Percentiles rank a stretch among this genome's conserved stretches.
Conservation (phyloP, 2,113 vertebrate genomes). For the Diadophis punctatus region DNA sequence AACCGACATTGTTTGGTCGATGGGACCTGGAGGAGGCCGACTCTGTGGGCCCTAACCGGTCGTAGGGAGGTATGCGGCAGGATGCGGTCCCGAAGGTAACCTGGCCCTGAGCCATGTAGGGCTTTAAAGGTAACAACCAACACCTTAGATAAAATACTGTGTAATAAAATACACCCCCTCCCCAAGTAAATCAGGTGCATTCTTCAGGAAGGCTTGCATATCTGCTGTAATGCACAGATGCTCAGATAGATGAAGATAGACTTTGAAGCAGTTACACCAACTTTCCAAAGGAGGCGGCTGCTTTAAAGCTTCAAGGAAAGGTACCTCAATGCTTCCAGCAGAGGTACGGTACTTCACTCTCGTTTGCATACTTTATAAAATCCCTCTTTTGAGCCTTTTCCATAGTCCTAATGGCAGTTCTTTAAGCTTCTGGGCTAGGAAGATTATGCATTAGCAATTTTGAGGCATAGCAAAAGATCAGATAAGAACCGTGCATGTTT, state of each 20-base stretch:
- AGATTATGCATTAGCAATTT: neutral
- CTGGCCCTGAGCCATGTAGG: too few species aligned
- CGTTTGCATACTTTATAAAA: neutral
- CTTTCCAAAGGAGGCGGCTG: neutral
- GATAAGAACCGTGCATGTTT: neutral
- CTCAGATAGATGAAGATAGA: neutral
- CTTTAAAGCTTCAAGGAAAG: neutral
- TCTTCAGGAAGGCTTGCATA: neutral
- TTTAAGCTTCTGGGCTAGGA: neutral
- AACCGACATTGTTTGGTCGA: too few species aligned
- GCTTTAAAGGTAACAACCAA: too few species aligned
- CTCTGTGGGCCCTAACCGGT: too few species aligned
- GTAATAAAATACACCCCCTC: neutral
- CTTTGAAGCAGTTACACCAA: neutral
- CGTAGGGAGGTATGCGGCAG: too few species aligned
- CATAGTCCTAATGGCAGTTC: neutral
- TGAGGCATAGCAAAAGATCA: neutral
- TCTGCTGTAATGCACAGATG: neutral
- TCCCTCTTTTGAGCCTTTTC: neutral
- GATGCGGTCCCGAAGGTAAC: too few species aligned
- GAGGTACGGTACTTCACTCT: neutral
- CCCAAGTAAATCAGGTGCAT: neutral
- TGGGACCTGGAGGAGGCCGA: too few species aligned
- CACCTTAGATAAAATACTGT: too few species aligned
- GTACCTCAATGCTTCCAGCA: neutral